Evolutionary conservation across 2,113 vertebrate genomes (phyloP), one percentile per base, ranked within the genome.

Genomic region (Rhea americana): DNA sequence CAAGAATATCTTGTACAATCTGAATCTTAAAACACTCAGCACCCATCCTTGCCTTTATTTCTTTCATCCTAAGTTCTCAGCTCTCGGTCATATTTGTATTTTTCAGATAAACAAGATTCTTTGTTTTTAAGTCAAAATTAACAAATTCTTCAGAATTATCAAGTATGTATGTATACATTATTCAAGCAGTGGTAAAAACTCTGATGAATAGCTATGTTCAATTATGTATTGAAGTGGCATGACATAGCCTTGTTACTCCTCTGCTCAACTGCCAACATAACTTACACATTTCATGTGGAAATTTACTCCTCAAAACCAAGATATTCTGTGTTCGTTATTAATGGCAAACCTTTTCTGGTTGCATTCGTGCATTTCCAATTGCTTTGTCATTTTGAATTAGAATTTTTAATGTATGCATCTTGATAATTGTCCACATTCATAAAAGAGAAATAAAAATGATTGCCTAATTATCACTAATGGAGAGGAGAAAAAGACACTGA

Each of bases 301-400:
- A 96, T 95, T 85, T 93, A 45, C 93, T 91, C 92, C 45, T 94
- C 81, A 89, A 82, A 86, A 91, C 82, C 86, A 84, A 56, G 58
- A 74, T 45, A 24, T 87, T 6, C 41, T 92, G 25, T 93, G 8
- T 85, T 93, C 89, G 58, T 48, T 20, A 41, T 81, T 28, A 71
- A 84, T 80, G 51, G 84, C 47, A 84, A 73, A 82, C 78, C 43
- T 28, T 82, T 95, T 93, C 15, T 84, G 66, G 51, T 25, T 77
- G 15, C 32, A 20, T 20, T 78, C 72, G 65, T 65, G 32, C 22
- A 68, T 73, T 30, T 3, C 19, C 12, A 61, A 43, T 35, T 93
- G 43, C 47, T 91, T 91, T 95, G 35, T 62, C 66, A 65, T 75
- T 91, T 78, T 56, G 32, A 80, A 85, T 70, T 25, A 63, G 35